Evolutionary conservation across 2,797 vertebrate genomes (phyloP).

Genomic region (Emys orbicularis): DNA sequence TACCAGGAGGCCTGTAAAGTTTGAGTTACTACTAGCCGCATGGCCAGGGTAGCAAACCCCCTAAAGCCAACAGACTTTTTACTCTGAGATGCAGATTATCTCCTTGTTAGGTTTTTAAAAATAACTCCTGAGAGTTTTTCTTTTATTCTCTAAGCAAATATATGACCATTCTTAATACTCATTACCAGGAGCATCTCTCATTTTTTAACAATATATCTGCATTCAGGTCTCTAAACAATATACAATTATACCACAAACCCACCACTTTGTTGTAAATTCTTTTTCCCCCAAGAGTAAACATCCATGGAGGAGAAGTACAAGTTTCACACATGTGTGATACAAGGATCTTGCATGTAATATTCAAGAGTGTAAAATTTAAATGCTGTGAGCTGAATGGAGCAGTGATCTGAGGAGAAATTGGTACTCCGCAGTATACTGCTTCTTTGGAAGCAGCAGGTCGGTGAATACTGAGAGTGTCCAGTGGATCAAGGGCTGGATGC

Average conservation of each 20-base stretch:
- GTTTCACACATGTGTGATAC: not conserved
- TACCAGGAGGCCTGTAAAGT: not conserved
- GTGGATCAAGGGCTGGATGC: not conserved
- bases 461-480: not conserved
- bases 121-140: not conserved
- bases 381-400: not conserved
- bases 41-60: not conserved
- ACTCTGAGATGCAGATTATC: not conserved
- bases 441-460: not conserved
- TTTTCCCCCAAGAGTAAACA: not conserved
- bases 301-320: not conserved
- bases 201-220: not conserved
- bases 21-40: not conserved
- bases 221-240: fast-evolving
- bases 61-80: not conserved
- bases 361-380: not conserved
- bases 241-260: fast-evolving
- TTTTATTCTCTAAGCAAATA: fast-evolving
- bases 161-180: fast-evolving
- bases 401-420: not conserved
- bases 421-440: not conserved
- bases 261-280: not conserved
- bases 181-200: not conserved
- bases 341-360: fast-evolving
- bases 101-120: not conserved